Evolutionary conservation across 2,888 invertebrate species (phyloP), one percentile per base, ranked within the genome.

Genomic region (Lypha dubia): DNA sequence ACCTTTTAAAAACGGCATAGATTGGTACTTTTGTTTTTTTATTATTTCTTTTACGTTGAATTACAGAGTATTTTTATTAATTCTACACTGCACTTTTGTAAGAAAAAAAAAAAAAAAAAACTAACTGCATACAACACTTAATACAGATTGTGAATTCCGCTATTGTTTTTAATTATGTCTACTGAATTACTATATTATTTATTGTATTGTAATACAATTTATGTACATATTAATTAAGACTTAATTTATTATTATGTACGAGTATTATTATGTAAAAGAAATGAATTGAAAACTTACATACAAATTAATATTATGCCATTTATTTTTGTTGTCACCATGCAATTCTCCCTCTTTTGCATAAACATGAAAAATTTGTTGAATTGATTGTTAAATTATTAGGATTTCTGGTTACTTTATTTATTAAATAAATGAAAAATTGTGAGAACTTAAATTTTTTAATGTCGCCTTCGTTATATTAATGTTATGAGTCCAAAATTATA

Each of bases 371-470:
- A 24, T 24, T 53, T 53, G 1, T 28, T 62, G 2, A 62, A 41
- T 62, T 41, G 22, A 20, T 28, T 65, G 15, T 11, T 28, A 65
- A 17, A 35, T 9, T 38, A 38, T 49, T 15, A 68, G 20, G 53
- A 68, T 38, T 53, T 68, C 38, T 53, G 22, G 38, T 68, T 38
- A 44, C 1, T 56, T 44, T 56, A 20, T 9, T 56, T 7, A 22
- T 38, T 22, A 53, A 68, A 53, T n/a, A 24, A 38, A 22, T 17
- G 7, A 17, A 17, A 24, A 28, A 53, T n/a, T 51, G 51, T 53
- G 56, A 17, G 49, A 70, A 56, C 15, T 28, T 70, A 22, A 17
- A n/a, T 15, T 35, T 35, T 68, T 4, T 32, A 63, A 71, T 79
- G 79, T 56, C 63, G 22, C 44, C 28, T 22, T 70, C 4, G 60